A percentile compares a stretch with the other conserved stretches of the same genome.
Conservation (phyloP, 2,113 vertebrate genomes). For the Epinephelus moara region DNA sequence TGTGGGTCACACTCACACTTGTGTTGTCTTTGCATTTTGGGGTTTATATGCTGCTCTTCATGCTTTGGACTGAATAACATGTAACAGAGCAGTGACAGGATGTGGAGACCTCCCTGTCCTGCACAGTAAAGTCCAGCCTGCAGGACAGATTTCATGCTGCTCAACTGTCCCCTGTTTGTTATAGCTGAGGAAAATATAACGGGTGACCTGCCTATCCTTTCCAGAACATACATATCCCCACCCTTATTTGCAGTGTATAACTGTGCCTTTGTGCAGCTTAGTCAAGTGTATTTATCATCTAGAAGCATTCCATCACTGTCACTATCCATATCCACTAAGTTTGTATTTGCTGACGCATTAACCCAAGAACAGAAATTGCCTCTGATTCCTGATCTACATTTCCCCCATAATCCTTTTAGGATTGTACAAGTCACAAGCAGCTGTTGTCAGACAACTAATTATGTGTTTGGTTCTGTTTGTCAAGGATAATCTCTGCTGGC, state of each 20-base stretch:
- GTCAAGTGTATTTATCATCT: not conserved
- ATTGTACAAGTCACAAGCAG: conserved; percentile 53
- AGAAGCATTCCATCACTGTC: not conserved
- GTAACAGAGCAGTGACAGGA: conserved; percentile 2
- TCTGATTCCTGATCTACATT: conserved; percentile 32
- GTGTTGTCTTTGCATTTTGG: not conserved
- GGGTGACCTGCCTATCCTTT: not conserved
- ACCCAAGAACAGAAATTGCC: not conserved
- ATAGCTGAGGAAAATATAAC: not conserved
- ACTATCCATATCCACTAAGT: not conserved
- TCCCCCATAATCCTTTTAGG: conserved; percentile 36
- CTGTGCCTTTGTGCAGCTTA: not conserved
- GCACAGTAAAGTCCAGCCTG: not conserved
- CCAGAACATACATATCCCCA: not conserved
- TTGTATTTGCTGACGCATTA: not conserved
- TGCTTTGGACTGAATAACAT: not conserved
- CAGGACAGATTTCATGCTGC: not conserved
- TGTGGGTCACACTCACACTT: not conserved
- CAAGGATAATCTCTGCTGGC: conserved; percentile 28
- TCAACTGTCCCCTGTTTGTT: not conserved
- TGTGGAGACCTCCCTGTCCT: not conserved
- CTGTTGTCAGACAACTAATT: conserved; percentile 42
- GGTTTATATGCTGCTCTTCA: not conserved
- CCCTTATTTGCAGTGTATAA: not conserved
- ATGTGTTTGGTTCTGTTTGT: conserved; percentile 37